Base-by-base conservation (phyloP, 2,113 vertebrate genomes). In the Zapornia atra region DNA sequence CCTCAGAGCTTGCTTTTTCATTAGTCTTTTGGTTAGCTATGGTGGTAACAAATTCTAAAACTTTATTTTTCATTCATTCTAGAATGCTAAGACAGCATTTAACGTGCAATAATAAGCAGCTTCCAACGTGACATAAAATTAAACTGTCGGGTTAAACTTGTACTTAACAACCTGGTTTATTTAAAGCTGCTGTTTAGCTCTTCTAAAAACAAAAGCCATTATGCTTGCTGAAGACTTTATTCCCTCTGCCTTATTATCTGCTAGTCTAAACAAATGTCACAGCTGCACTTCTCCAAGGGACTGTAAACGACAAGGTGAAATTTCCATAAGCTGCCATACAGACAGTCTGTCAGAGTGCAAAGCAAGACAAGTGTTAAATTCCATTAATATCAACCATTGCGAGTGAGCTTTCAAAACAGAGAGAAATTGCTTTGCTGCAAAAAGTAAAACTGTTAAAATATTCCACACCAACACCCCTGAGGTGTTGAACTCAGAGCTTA, bases 231-330 rank as follows among this genome's bases (percentile, higher is more conserved):
- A 95, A 87, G 70, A 69, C 40, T 85, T 91, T 48, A 70, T 77
- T 90, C 90, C 29, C 34, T 81, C 46, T 81, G 34, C 66, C 78
- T 94, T 80, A 92, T 75, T 85, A 88, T 88, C 48, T 70, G 46
- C 46, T 20, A 88, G 70, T 73, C 71, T 90, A 78, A 97, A 96
- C 63, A 77, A 90, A 80, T 28, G 51, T 60, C 82, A 83, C 90
- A 95, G 90, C 82, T 90, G 88, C 68, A 77, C 38, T 90, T 86
- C 60, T 88, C 63, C 51, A 82, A 77, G 54, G 33, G 60, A 81
- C 28, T 81, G 75, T 65, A 72, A 93, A 77, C 31, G 28, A 77
- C 34, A 78, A 50, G 34, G 46, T 66, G 84, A 95, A 93, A 92
- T 81, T 85, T 90, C 73, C 75, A 70, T 69, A 91, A 66, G 50